Evolutionary conservation across 2,888 invertebrate genomes (phyloP), one percentile per base, ranked within the genome.

Genomic region (Ectemnius continuus): DNA sequence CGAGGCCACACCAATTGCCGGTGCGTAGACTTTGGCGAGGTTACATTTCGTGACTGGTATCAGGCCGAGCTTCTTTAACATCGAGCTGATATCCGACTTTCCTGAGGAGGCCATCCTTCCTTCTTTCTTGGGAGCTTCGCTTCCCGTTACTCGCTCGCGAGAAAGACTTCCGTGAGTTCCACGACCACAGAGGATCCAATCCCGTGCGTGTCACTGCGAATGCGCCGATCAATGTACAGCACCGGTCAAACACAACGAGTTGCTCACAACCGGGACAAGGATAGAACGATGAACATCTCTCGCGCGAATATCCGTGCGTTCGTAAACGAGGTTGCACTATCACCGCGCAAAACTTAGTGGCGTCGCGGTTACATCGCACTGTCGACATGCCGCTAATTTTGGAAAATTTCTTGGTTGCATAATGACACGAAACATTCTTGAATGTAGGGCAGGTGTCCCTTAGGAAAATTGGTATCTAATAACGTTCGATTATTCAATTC

Each of bases 11-110:
- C 97, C 96, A 91, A 95, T 94, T 67, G 95, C 88, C 57, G 96
- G 96, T 83, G 94, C 92, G 91, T 96, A 97, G 90, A 95, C 95
- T 91, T 93, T 95, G 36, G 94, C 91, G 73, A 96, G 92, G 91
- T 95, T 96, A 80, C 95, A 93, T 88, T 92, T 93, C 63, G 94
- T 96, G 72, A 96, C 91, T 16, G 96, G 95, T 87, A 94, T 95
- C 66, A 95, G 64, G 6, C 86, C 87, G 46, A 87, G 77, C 68
- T 88, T 88, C 57, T 81, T 75, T 20, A 87, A 56, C 20, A 81
- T 67, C 47, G 87, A 79, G 63, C 79, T 75, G 76, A 80, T 73
- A 61, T 76, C 72, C 58, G 83, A 75, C 76, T 82, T 83, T 77
- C 85, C 85, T 64, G 85, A 66, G 36, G 78, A 77, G 26, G 88